Evolutionary conservation across 2,888 invertebrate genomes (phyloP).

Genomic region (Fragum sueziense): DNA sequence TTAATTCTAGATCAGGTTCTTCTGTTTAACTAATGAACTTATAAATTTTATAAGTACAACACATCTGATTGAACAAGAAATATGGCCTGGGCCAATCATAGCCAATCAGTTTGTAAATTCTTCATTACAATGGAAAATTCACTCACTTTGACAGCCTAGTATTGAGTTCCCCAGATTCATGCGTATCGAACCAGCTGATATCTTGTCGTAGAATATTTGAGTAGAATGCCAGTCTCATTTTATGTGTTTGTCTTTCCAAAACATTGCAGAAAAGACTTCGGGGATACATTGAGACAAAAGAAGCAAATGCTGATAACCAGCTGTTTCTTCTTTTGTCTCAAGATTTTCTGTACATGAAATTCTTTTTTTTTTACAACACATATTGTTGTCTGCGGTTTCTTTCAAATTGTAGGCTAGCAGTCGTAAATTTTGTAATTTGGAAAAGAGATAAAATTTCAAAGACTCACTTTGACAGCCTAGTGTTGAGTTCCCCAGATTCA

Average conservation of each 20-base stretch:
- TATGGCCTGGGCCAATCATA: background rate
- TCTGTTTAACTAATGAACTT: background rate
- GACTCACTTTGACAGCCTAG: constrained; percentile 78
- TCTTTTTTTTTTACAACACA: too few species aligned
- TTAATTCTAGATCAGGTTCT: too few species aligned
- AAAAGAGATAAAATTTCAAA: too few species aligned
- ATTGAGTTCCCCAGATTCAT: constrained; percentile 79
- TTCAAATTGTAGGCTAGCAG: too few species aligned
- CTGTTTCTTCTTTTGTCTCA: too few species aligned
- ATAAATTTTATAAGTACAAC: background rate
- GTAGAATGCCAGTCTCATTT: constrained; percentile 83
- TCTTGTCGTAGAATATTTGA: constrained; percentile 78
- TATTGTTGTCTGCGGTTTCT: too few species aligned
- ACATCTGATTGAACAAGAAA: background rate
- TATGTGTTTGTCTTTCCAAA: constrained; percentile 66
- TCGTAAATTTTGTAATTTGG: too few species aligned
- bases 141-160: constrained; percentile 78
- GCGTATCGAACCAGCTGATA: constrained; percentile 81
- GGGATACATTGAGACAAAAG: too few species aligned
- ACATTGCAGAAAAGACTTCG: too few species aligned
- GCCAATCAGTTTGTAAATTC: too few species aligned
- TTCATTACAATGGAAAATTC: background rate
- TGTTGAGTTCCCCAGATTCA: constrained; percentile 79
- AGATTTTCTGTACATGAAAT: too few species aligned
- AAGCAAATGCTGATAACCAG: too few species aligned